Evolutionary conservation across 2,797 vertebrate genomes (phyloP).

Genomic region (Artibeus lituratus): DNA sequence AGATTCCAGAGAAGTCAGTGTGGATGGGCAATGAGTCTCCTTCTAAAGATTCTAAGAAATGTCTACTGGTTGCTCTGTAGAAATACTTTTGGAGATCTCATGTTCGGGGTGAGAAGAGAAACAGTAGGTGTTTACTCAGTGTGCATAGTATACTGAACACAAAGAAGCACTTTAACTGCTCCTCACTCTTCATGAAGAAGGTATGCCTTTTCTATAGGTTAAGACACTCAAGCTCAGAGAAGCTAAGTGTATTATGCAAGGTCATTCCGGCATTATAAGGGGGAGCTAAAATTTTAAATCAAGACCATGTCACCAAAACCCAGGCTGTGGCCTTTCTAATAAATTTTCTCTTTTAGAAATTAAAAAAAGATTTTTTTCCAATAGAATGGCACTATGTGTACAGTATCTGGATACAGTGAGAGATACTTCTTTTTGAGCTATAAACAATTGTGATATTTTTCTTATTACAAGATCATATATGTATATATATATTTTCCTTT

Average conservation of each 20-base stretch:
- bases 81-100: neutral
- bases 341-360: neutral
- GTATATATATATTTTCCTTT: neutral
- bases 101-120: neutral
- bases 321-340: neutral
- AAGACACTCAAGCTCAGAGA: neutral
- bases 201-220: accelerated
- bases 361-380: neutral
- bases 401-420: neutral
- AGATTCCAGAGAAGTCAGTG: neutral
- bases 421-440: neutral
- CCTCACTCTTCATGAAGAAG: neutral
- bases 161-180: neutral
- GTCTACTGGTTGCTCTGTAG: neutral
- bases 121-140: neutral
- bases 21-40: neutral
- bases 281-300: neutral
- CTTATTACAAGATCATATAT: neutral
- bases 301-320: neutral
- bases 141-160: neutral
- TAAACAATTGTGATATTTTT: neutral
- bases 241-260: neutral
- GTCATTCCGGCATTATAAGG: neutral
- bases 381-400: neutral
- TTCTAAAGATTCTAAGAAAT: neutral